Conservation (phyloP, 2,888 invertebrate genomes). For the Zeuzera pyrina region DNA sequence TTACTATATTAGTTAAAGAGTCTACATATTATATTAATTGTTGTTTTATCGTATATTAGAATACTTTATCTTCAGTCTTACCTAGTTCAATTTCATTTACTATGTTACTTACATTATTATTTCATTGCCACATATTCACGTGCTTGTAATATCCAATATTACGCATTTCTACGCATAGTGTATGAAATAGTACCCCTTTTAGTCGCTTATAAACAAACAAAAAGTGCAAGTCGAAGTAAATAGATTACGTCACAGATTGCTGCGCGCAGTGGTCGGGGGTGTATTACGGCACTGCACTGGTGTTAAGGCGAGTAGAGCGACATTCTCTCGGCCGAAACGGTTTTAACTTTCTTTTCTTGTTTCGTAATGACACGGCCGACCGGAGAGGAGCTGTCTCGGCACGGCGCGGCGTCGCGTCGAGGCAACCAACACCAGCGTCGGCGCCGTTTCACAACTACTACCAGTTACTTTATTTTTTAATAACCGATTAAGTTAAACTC, state of each 20-base stretch:
- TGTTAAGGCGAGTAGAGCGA: constrained; percentile 34
- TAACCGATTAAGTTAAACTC: constrained; percentile 17
- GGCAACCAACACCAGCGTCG: constrained; percentile 18
- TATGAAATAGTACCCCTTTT: not conserved
- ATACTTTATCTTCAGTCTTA: no score
- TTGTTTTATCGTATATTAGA: no score
- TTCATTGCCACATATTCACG: no score
- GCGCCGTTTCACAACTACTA: constrained; percentile 33
- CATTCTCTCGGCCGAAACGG: constrained; percentile 46
- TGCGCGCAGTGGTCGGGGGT: constrained; percentile 25
- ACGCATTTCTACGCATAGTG: no score
- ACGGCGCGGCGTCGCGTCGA: constrained; percentile 21
- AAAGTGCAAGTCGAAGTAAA: constrained; percentile 39
- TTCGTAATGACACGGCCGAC: constrained; percentile 58
- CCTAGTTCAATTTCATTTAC: no score
- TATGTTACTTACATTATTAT: no score
- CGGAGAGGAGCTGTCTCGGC: constrained; percentile 42
- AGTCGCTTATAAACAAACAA: constrained; percentile 6
- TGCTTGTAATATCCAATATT: no score
- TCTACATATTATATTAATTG: no score
- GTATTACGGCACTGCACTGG: constrained; percentile 28
- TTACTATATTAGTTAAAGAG: no score
- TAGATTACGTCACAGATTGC: constrained; percentile 35
- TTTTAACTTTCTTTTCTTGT: constrained; percentile 61
- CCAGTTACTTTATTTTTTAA: constrained; percentile 25